A percentile compares a stretch with the other conserved stretches of the same genome.
phyloP scores from a whole-genome alignment of 2,888 invertebrate species.

The Thymelicus lineola region DNA sequence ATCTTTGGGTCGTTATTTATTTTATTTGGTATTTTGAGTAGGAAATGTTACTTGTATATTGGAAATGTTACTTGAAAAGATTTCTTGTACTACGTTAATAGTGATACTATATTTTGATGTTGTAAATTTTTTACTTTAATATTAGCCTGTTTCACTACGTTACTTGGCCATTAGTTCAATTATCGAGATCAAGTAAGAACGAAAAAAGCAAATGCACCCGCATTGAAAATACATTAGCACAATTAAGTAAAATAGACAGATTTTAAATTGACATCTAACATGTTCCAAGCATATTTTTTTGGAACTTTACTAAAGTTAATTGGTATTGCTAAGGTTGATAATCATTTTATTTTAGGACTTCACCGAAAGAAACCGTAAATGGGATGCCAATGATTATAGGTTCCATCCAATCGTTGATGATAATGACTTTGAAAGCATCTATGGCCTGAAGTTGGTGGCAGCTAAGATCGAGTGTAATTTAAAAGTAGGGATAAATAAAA shows the following conservation, averaged over 20 bases:
- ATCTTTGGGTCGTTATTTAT: conserved; percentile 19
- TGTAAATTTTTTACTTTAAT: conserved; percentile 23
- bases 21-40: neutral
- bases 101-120: neutral
- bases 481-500: neutral
- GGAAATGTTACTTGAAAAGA: neutral
- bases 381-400: conserved; percentile 45
- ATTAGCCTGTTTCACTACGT: conserved; percentile 27
- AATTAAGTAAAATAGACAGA: conserved; percentile 18
- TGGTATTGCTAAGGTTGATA: neutral
- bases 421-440: conserved; percentile 32
- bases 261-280: conserved; percentile 32
- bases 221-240: conserved; percentile 32
- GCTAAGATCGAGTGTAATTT: conserved; percentile 33
- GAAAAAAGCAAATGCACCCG: conserved; percentile 22
- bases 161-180: conserved; percentile 29
- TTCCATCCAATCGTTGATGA: conserved; percentile 41
- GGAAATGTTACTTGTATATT: too few relatives aligned
- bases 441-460: conserved; percentile 14
- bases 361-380: conserved; percentile 39
- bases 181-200: conserved; percentile 33
- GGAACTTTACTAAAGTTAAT: neutral
- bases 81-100: neutral
- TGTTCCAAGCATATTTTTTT: conserved; percentile 26
- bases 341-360: conserved; percentile 10